A percentile compares a stretch with the other conserved stretches of the same genome.
phyloP scores from a whole-genome alignment of 1,140 invertebrate species.

The Cydia fagiglandana region DNA sequence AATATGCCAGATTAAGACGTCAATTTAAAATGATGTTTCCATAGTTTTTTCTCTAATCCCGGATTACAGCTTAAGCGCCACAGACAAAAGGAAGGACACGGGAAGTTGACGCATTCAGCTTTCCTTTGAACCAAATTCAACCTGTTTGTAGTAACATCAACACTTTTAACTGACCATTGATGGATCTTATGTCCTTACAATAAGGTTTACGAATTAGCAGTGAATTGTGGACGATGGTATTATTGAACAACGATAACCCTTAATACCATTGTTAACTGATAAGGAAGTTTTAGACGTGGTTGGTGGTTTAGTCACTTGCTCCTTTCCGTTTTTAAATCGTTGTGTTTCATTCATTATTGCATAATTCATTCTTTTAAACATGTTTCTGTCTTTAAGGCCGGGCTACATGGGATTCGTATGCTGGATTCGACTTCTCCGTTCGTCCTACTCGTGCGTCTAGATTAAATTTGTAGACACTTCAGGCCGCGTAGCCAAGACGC shows the following conservation, averaged over 20 bases:
- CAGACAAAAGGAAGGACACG: constrained; percentile 39
- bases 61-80: constrained; percentile 40
- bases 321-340: background rate
- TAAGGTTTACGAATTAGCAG: background rate
- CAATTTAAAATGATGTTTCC: constrained; percentile 41
- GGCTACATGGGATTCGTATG: background rate
- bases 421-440: too few species aligned
- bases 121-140: constrained; percentile 40
- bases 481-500: too few species aligned
- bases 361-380: background rate
- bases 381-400: background rate
- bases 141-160: constrained; percentile 43
- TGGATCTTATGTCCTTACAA: background rate
- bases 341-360: background rate
- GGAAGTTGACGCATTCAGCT: constrained; percentile 62
- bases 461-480: too few species aligned
- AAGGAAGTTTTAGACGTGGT: constrained; percentile 28
- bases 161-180: background rate
- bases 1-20: constrained; percentile 34
- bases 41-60: constrained; percentile 46
- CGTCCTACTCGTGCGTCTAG: too few species aligned
- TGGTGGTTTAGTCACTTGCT: background rate
- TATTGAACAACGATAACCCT: constrained; percentile 41
- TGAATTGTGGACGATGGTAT: background rate
- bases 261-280: constrained; percentile 44